Evolutionary conservation across 2,888 invertebrate genomes (phyloP), one percentile per base, ranked within the genome.

Genomic region (Cordylochernes scorpioides): DNA sequence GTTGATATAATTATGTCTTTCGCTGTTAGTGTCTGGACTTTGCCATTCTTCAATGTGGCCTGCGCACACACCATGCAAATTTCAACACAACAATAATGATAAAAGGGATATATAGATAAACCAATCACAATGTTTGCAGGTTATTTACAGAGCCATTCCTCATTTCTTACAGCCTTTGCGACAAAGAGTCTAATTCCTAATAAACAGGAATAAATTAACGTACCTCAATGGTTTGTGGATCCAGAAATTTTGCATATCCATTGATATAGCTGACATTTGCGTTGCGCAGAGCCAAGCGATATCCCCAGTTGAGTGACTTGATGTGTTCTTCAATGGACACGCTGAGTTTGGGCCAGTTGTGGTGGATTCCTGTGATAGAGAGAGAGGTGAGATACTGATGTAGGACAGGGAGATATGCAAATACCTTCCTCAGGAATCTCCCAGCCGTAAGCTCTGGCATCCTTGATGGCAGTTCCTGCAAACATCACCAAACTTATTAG

Each of bases 301-400:
- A 84, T 19, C 77, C 77, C 84, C 84, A 88, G 56, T 88, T 88
- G n/a, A 84, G 72, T 4, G 82, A 82, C 48, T 78, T 78, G 32
- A 88, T 67, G 55, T 88, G 77, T 53, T 73, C 72, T 54, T 84
- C 75, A 1, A 86, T 72, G 17, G 70, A 64, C 45, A 68, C 63
- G 12, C 63, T 68, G 40, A 84, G 59, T 21, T 62, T 55, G 7
- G 55, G 51, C 84, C 84, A 82, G 53, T 68, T 28, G 24, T 41
- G 41, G 61, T 38, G 18, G 18, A 43, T 32, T 34, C n/a, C n/a
- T n/a, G n/a, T n/a, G n/a, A n/a, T n/a, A n/a, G n/a, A n/a, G n/a
- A n/a, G n/a, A n/a, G n/a, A n/a, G n/a, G n/a, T n/a, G n/a, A n/a
- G n/a, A n/a, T n/a, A n/a, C n/a, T n/a, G n/a, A n/a, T n/a, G n/a